Evolutionary conservation across 1,140 invertebrate species (phyloP), one percentile per base, ranked within the genome.

Genomic region (Drosophila guanche): DNA sequence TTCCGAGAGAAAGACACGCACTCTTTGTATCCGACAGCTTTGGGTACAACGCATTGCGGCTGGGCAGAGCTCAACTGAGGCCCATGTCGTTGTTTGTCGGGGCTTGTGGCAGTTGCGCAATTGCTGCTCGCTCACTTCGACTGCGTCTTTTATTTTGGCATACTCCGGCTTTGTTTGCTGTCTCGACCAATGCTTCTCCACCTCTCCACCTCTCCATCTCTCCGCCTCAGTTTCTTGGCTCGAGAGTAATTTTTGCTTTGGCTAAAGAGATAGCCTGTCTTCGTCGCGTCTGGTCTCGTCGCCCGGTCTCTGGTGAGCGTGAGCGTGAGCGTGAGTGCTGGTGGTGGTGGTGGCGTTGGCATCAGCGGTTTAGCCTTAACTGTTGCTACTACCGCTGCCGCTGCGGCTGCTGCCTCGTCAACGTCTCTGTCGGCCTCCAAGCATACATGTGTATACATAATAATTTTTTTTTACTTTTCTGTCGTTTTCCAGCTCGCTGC

Each of bases 381-480:
- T 55, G 65, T 45, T 53, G 59, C 58, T 45, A 1, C 45, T 42
- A 58, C 46, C 51, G 50, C 50, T 29, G 33, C 16, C 37, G 14
- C 62, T 12, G 25, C 54, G 22, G 47, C 29, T 59, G 62, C 68
- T 48, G 67, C 56, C 43, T 54, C 70, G 52, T 52, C 62, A 43
- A 45, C 66, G 55, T 42, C 63, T 67, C 33, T 52, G 76, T 88
- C 77, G 81, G 81, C 81, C 83, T 85, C 81, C 69, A 85, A 85
- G 78, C 78, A 85, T 63, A 62, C 78, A 85, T 63, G 59, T 88
- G 81, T 78, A 81, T 86, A 80, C 83, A 86, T 88, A 88, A 83
- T 85, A 77, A 73, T 72, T 86, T 78, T 80, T 78, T 80, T 79
- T 73, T 71, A 85, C 83, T 74, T 83, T 81, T 83, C 72, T 62